Percentiles rank a stretch among this genome's conserved stretches.
These are phyloP conservation scores for Microctonus hyperodae DNA, from an alignment of 2,888 invertebrate genomes.

Conservation along the genomic window DNA sequence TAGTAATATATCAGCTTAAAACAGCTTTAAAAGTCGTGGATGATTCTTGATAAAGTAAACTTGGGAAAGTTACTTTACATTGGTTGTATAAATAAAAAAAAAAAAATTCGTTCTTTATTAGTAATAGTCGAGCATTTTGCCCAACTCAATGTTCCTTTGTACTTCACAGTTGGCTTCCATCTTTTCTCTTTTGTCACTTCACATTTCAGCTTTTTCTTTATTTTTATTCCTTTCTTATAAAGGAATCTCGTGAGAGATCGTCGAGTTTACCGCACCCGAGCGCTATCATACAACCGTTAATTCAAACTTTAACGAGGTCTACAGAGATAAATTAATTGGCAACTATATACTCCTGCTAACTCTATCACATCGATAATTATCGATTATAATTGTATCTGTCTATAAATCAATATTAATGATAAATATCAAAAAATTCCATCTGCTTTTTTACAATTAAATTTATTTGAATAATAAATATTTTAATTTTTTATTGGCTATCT, in stretches of 20 bases:
- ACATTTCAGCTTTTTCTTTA: constrained; percentile 23
- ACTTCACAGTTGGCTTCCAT: constrained; percentile 21
- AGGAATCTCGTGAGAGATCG: constrained; percentile 15
- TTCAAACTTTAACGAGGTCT: constrained; percentile 44
- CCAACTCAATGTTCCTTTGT: constrained; percentile 13
- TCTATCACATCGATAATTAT: neutral
- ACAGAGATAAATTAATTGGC: constrained; percentile 43
- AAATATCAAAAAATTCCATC: neutral
- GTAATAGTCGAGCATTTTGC: constrained; percentile 28
- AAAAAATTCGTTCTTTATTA: constrained; percentile 34
- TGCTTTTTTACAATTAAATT: no score
- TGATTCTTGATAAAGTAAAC: constrained; percentile 36
- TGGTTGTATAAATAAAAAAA: constrained; percentile 29
- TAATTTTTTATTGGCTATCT: no score
- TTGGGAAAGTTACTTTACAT: constrained; percentile 28
- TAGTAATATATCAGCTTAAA: constrained; percentile 40
- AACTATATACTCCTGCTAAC: neutral
- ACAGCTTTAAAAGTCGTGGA: constrained; percentile 34
- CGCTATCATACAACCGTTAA: constrained; percentile 43
- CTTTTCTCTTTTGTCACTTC: constrained; percentile 30
- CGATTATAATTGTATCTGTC: neutral
- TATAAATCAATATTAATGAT: neutral
- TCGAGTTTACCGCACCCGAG: neutral
- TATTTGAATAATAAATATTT: no score
- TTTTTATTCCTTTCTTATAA: constrained; percentile 24